A percentile compares a stretch with the other conserved stretches of the same genome.
Evolutionary conservation across 1,140 invertebrate species (phyloP).

Genomic region (Centruroides vittatus): DNA sequence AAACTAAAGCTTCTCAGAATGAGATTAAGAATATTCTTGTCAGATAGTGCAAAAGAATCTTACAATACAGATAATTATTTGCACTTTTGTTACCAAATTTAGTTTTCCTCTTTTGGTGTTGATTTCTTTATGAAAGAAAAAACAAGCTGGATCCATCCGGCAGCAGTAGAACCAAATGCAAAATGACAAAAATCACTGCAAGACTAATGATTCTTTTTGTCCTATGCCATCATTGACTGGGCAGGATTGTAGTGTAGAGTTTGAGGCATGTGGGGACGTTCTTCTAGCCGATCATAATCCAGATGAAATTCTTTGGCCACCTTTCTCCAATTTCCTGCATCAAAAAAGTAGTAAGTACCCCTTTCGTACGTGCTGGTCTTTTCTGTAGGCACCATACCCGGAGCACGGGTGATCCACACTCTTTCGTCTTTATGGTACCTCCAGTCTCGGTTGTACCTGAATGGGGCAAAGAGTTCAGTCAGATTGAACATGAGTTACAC

Average conservation of each 20-base stretch:
- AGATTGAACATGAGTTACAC: background rate
- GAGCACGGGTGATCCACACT: constrained; percentile 96
- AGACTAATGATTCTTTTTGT: background rate
- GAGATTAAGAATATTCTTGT: too few relatives aligned
- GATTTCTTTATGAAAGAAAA: too few relatives aligned
- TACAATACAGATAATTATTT: too few relatives aligned
- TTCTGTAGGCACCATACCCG: constrained; percentile 76
- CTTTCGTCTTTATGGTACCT: constrained; percentile 98
- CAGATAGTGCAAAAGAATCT: too few relatives aligned
- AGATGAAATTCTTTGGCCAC: constrained; percentile 89
- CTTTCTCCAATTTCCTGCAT: constrained; percentile 84
- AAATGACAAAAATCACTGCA: too few relatives aligned
- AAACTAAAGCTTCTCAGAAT: too few relatives aligned
- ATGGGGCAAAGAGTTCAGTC: constrained; percentile 1
- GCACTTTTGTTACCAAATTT: too few relatives aligned
- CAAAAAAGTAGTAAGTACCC: constrained; percentile 98
- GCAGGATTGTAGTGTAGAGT: constrained; percentile 1
- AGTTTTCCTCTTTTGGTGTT: too few relatives aligned
- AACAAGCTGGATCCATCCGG: too few relatives aligned
- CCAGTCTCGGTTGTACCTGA: constrained; percentile 90
- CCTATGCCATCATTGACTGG: constrained; percentile 9
- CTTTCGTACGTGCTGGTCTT: constrained; percentile 91
- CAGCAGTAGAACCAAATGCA: too few relatives aligned
- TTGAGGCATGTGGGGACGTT: constrained; percentile 42
- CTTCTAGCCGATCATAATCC: constrained; percentile 94